Conservation (phyloP, 2,113 vertebrate genomes). For the Gracilinanus agilis region DNA sequence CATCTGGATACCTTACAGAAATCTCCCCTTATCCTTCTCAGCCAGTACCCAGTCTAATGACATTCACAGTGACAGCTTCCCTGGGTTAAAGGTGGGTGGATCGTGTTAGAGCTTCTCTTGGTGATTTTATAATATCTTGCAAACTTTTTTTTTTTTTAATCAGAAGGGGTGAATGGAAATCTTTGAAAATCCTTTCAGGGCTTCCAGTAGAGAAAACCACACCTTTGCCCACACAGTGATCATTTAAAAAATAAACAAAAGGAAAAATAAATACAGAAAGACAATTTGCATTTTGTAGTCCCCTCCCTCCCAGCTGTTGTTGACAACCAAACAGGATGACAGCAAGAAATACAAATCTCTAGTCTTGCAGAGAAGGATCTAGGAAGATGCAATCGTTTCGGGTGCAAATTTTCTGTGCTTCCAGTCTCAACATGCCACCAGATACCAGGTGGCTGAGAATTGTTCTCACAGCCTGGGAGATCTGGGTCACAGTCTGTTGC, state of each 20-base stretch:
- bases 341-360: fast-evolving
- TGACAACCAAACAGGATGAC: background rate
- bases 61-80: fast-evolving
- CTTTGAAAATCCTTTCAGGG: fast-evolving
- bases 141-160: no score
- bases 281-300: no score
- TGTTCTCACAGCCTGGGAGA: background rate
- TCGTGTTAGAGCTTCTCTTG: fast-evolving
- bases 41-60: fast-evolving
- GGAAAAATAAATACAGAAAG: background rate
- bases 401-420: fast-evolving
- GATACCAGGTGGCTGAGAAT: background rate
- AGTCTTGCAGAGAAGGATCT: fast-evolving
- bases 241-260: background rate
- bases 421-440: background rate
- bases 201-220: fast-evolving
- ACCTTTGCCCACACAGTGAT: background rate
- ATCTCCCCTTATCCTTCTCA: background rate
- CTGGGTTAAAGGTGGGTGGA: fast-evolving
- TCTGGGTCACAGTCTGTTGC: background rate
- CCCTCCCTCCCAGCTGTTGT: fast-evolving
- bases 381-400: no score
- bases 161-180: fast-evolving
- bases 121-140: fast-evolving
- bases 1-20: background rate